Evolutionary conservation across 2,113 vertebrate species (phyloP).

Genomic region (Conger conger): DNA sequence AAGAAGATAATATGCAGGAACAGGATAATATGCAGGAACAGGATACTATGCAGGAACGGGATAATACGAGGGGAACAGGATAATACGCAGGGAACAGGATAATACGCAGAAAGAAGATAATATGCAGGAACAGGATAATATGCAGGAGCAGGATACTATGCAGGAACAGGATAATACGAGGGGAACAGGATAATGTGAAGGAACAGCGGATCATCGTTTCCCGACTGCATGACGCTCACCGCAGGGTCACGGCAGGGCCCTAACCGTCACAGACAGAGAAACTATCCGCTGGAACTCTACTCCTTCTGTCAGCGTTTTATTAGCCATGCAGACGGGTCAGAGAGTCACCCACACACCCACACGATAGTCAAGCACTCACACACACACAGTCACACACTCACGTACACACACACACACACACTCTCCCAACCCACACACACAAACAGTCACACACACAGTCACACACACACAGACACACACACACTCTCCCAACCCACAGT

Average conservation of each 20-base stretch:
- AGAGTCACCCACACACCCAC: background rate
- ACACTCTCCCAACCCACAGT: no score
- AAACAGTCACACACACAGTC: no score
- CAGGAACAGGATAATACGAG: constrained; percentile 55
- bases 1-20: constrained; percentile 58
- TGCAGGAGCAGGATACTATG: constrained; percentile 54
- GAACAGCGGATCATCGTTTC: constrained; percentile 63
- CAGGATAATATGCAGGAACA: constrained; percentile 55
- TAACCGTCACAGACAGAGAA: constrained; percentile 46
- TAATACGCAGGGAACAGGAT: constrained; percentile 45
- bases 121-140: constrained; percentile 57
- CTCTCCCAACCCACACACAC: no score
- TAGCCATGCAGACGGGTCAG: constrained; percentile 46
- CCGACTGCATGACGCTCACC: constrained; percentile 56
- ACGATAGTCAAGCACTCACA: no score
- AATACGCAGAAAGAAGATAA: constrained; percentile 54
- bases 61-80: constrained; percentile 56
- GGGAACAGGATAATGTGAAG: no score
- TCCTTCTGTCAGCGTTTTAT: constrained; percentile 49
- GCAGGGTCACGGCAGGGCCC: constrained; percentile 53
- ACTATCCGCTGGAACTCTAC: constrained; percentile 45
- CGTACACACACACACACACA: no score
- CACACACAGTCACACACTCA: no score
- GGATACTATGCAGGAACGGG: constrained; percentile 57
- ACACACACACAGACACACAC: constrained; percentile 10